phyloP scores from a whole-genome alignment of 2,797 vertebrate genomes.

The Mallotus villosus region DNA sequence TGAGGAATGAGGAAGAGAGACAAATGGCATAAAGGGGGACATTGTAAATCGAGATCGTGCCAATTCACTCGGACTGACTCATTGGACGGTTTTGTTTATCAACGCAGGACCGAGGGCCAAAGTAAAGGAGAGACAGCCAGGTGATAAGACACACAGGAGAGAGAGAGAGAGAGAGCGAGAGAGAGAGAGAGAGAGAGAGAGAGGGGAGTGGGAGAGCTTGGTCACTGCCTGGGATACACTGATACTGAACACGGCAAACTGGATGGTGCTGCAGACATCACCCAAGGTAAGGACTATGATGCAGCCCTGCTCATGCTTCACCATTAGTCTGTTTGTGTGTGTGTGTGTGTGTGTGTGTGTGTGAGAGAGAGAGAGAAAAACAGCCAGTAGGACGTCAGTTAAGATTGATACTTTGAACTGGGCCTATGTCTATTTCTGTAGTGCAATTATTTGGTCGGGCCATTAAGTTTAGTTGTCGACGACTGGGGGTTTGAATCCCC shows the following conservation, averaged over 20 bases:
- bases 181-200: conserved; percentile 3
- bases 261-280: background rate
- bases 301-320: background rate
- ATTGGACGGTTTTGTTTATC: conserved; percentile 17
- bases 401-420: background rate
- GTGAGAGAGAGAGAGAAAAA: background rate
- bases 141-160: background rate
- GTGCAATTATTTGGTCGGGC: background rate
- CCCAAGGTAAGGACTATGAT: background rate
- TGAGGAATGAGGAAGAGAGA: background rate
- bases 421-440: background rate
- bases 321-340: background rate
- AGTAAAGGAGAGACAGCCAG: conserved; percentile 7
- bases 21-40: background rate
- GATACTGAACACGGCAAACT: background rate
- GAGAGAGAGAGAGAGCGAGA: conserved; percentile 4
- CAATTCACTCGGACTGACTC: conserved; percentile 16
- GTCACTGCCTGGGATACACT: background rate
- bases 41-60: background rate
- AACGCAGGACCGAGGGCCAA: conserved; percentile 10
- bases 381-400: background rate
- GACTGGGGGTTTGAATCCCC: background rate
- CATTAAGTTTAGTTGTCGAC: background rate
- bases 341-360: conserved; percentile 11
- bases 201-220: background rate